A percentile compares a stretch with the other conserved stretches of the same genome.
Conservation (phyloP, 2,888 invertebrate species). For the Cataglyphis albicans region DNA sequence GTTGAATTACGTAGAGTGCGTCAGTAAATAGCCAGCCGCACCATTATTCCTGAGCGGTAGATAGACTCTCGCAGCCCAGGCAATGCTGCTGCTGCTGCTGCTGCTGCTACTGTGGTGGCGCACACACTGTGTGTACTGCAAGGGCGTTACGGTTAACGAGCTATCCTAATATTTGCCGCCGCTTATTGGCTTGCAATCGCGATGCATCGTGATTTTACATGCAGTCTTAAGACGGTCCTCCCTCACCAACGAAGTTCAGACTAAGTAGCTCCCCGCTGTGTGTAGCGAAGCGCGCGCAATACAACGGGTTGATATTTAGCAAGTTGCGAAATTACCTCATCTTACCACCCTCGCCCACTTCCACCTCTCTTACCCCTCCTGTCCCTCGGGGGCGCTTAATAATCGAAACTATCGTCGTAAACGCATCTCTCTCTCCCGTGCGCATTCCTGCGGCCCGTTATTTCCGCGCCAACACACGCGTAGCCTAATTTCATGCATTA, state of each 20-base stretch:
- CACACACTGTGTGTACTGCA: background rate
- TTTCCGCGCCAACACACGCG: conserved; percentile 29
- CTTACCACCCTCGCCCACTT: background rate
- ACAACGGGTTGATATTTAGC: conserved; percentile 39
- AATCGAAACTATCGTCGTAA: conserved; percentile 47
- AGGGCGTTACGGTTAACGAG: conserved; percentile 23
- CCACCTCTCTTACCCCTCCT: too few species aligned
- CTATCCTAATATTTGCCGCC: conserved; percentile 45
- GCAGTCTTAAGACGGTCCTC: conserved; percentile 17
- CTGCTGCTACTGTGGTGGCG: background rate
- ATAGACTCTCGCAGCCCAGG: background rate
- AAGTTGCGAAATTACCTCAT: conserved; percentile 38
- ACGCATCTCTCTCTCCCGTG: conserved; percentile 34
- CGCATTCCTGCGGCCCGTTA: conserved; percentile 28
- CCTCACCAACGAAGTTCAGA: conserved; percentile 7
- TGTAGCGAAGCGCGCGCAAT: background rate
- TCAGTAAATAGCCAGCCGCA: conserved; percentile 38
- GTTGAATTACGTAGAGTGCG: conserved; percentile 54
- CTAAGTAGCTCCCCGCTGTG: background rate
- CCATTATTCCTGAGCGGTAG: conserved; percentile 25
- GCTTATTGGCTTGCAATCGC: conserved; percentile 44
- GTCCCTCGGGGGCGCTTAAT: conserved; percentile 16
- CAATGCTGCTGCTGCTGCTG: too few species aligned
- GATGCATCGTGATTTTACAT: conserved; percentile 33
- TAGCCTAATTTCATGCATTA: conserved; percentile 36